Evolutionary conservation across 2,113 vertebrate genomes (phyloP), one percentile per base, ranked within the genome.

Genomic region (Oxygymnocypris stewartii): DNA sequence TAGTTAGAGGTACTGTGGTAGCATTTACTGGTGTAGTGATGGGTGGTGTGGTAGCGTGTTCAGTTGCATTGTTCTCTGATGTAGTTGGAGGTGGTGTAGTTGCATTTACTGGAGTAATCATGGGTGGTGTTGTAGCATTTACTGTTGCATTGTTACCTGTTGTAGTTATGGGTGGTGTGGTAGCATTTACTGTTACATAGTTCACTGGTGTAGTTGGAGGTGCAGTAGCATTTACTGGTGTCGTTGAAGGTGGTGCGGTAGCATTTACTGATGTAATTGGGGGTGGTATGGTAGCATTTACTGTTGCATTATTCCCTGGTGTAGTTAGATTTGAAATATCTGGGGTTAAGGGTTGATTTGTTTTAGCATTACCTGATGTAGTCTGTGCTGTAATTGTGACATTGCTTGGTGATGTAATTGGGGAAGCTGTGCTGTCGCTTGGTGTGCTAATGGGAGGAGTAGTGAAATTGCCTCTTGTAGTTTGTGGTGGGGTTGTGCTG

Each of bases 391-490:
- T 25, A 13, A 31, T n/a, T 47, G 83, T 76, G 69, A n/a, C 54
- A 20, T 65, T 85, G 20, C 12, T 82, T 83, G 49, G 63, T 77
- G 54, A 18, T n/a, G 81, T 16, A 40, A 84, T 61, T 31, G 87
- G 13, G 6, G 37, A 12, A 25, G 20, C 4, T 86, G 77, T 81
- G n/a, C 35, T 54, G 54, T 73, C 83, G 23, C 20, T 77, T 86
- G 63, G 54, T 69, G 74, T 42, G 35, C 9, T 78, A 44, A 4
- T 47, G 40, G 37, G 31, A n/a, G 25, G 42, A 14, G 37, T 63
- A 14, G 67, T 71, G 23, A 20, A 25, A 65, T 13, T 5, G 1
- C 6, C 76, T n/a, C 2, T 42, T 8, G 44, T 11, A 37, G 85
- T 79, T 28, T 61, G 71, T 31, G 4, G 28, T 47, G 84, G 44